Conservation (phyloP, 2,888 invertebrate genomes). For the Anthoptus insignis region DNA sequence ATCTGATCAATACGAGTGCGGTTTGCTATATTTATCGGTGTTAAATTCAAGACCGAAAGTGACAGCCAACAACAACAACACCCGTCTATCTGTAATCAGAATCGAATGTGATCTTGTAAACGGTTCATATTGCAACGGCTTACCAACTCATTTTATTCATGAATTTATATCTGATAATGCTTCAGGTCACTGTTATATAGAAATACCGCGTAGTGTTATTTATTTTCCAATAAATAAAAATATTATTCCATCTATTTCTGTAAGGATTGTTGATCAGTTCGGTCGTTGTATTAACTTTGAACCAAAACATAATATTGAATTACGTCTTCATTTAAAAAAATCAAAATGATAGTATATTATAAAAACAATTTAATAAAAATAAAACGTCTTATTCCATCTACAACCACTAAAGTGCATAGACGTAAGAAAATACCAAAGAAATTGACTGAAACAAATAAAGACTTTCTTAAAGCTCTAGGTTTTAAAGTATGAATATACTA, state of each 20-base stretch:
- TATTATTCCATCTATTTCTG: not conserved
- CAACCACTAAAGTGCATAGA: slow-evolving; percentile 19
- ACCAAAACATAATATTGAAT: slow-evolving; percentile 1
- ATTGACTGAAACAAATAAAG: slow-evolving; percentile 38
- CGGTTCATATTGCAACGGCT: not conserved
- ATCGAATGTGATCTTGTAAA: slow-evolving; percentile 6
- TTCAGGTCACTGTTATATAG: not conserved
- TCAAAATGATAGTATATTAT: slow-evolving; percentile 1
- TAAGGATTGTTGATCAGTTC: slow-evolving; percentile 4
- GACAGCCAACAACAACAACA: not conserved
- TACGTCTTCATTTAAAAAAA: slow-evolving; percentile 7
- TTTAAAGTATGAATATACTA: slow-evolving; percentile 39
- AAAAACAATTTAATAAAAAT: not conserved
- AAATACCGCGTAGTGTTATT: slow-evolving; percentile 3
- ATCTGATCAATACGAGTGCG: slow-evolving; percentile 12
- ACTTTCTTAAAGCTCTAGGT: slow-evolving; percentile 36
- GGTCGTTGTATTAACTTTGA: not conserved
- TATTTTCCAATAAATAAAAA: slow-evolving; percentile 10
- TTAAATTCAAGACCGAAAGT: not conserved
- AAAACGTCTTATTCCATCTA: slow-evolving; percentile 7
- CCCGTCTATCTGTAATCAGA: slow-evolving; percentile 7
- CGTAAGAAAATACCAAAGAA: slow-evolving; percentile 38
- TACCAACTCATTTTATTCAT: not conserved
- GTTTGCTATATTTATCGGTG: slow-evolving; percentile 2
- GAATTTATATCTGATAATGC: not conserved